Evolutionary conservation across 2,113 vertebrate genomes (phyloP), one percentile per base, ranked within the genome.

Genomic region (Sardina pilchardus): DNA sequence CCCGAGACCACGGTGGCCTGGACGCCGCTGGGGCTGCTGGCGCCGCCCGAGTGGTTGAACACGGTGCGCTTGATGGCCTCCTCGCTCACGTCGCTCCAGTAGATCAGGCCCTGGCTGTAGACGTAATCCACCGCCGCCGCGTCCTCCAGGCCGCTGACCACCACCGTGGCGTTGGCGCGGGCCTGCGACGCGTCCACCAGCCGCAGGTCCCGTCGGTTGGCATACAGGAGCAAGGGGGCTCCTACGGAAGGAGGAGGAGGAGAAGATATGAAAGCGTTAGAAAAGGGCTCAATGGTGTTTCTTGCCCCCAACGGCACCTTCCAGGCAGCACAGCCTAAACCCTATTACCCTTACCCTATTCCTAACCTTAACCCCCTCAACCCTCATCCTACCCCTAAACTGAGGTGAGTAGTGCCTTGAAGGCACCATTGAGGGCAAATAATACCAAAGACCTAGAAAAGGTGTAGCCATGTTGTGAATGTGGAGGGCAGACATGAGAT

Each of bases 81-180:
- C 92, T 99, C 98, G 26, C 98, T 99, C 88, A 99, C 98, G 5
- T 99, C 98, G 82, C 98, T 99, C 98, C 98, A 99, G 92, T 98
- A 99, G 86, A 99, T 96, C 89, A 98, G 93, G 4, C 97, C 96
- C 86, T 91, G 95, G 2, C 94, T 87, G 90, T 96, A 99, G 3
- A 98, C 94, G 1, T 97, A 99, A 94, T 99, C 98, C 95, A 99
- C 96, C 0, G 98, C 98, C 0, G 98, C 98, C 0, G 98, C 98
- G 0, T 99, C 98, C 94, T 99, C 98, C 89, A 99, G 91, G 81
- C 97, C 98, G 1, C 96, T 96, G 88, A 99, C 97, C 83, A 99
- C 95, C 87, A 99, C 95, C 0, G 97, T 97, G 90, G 97, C 97
- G 0, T 99, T 99, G 90, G 96, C 95, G 90, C 93, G 96, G 82